Evolutionary conservation across 2,888 invertebrate genomes (phyloP), one percentile per base, ranked within the genome.

Genomic region (Hydropsyche betteni): DNA sequence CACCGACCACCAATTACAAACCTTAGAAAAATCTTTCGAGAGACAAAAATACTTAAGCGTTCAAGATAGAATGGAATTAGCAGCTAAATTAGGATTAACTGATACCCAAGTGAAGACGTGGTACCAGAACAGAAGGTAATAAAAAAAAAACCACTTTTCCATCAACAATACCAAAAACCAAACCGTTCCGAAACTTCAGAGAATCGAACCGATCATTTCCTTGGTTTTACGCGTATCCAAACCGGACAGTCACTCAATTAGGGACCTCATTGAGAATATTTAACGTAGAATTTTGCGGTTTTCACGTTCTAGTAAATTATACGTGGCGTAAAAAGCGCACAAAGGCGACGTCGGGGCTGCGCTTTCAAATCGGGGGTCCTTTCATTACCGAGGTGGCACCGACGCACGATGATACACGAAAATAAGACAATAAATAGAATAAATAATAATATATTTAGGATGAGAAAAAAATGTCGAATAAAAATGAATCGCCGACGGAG

Each of bases 101-200:
- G 99, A 99, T 86, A 99, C 99, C 72, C 99, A 99, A 89, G 99
- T 99, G 84, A 99, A 99, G 87, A 99, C 99, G 82, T 99, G 99
- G 99, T 99, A 99, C 86, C 98, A 99, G 86, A 99, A 99, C 84
- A 90, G 99, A 89, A 92, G 98, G 98, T 97, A 10, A 72, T 24
- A 52, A 52, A n/a, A 52, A 52, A 52, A 52, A 1, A 24, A 24
- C 1, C 24, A 24, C 2, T 24, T 24, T 24, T 24, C 2, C 2
- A 24, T 24, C 24, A 24, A 24, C 24, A 24, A 24, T 24, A 24
- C 24, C 24, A 24, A 24, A 24, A 24, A 24, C 24, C 24, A 2
- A 24, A 24, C 24, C 24, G 24, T 24, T 24, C 2, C 24, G 24
- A 24, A 24, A 24, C 24, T 24, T 24, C 24, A 24, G 24, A 24